Base-by-base conservation (phyloP, 2,888 invertebrate species). In the Clivina fossor region DNA sequence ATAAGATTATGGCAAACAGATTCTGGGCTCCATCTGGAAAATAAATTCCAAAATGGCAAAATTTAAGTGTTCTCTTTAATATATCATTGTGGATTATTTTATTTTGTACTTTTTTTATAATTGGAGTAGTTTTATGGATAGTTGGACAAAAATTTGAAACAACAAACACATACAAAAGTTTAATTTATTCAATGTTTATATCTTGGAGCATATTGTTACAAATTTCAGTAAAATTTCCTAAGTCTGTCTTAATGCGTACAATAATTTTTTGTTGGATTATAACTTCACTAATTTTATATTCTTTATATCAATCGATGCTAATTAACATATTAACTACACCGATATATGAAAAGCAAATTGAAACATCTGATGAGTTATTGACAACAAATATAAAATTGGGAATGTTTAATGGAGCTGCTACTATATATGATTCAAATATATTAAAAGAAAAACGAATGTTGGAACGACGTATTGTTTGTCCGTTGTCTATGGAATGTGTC, bases 301-400 rank as follows among this genome's bases (percentile, higher is more conserved):
- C 80, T 1, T 74, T 76, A 0, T 82, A 80, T 56, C 78, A 80
- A 53, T 80, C 82, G 0, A 79, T 81, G 62, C 66, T 82, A 58
- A 79, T 82, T 53, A 71, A 73, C 7, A 79, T 81, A 0, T 72
- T 82, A 38, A 76, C 77, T n/a, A 72, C 78, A 63, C 80, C 81
- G 1, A 71, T 73, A 2, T 74, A 71, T 54, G 72, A 79, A 51
- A 69, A 78, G 61, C 81, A 82, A 68, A 73, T 82, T 5, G 67
- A 78, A 53, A 75, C 72, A 1, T 68, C 81, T 2, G 64, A 74
- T 37, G 79, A 81, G 58, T 69, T 81, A 8, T 64, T 80, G 4
- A 66, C 67, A 0, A n/a, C n/a, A n/a, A 75, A 71, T 61, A 68
- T 75, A 64, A 75, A 74, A 58, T 73, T 74, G 63, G 74, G 75